A percentile compares a stretch with the other conserved stretches of the same genome.
Evolutionary conservation across 2,113 vertebrate species (phyloP).

Genomic region (Microcebus ravelobensis): DNA sequence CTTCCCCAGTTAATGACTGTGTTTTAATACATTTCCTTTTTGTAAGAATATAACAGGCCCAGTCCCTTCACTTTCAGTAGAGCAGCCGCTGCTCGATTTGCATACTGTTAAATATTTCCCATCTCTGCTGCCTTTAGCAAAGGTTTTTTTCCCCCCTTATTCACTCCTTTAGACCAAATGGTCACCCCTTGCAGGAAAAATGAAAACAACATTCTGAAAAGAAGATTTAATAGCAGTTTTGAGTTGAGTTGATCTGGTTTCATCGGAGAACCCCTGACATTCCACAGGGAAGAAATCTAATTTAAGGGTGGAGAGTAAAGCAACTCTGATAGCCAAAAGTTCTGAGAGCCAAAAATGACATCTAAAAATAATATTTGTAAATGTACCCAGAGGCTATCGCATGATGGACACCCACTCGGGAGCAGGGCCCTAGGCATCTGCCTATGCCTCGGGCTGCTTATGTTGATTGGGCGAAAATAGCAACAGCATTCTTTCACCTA

Average conservation of each 20-base stretch:
- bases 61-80: not conserved
- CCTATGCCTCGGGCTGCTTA: constrained; percentile 70
- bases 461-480: constrained; percentile 72
- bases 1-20: not conserved
- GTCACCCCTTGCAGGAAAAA: not conserved
- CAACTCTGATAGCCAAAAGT: constrained; percentile 51
- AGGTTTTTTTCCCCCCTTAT: not conserved
- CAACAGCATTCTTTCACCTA: constrained; percentile 36
- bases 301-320: constrained; percentile 51
- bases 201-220: constrained; percentile 32
- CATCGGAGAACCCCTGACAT: constrained; percentile 42
- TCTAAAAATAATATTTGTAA: constrained; percentile 78
- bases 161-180: constrained; percentile 17
- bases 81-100: constrained; percentile 14
- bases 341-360: constrained; percentile 68
- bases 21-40: constrained; percentile 41
- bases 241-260: constrained; percentile 46
- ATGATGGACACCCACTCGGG: constrained; percentile 56
- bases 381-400: constrained; percentile 69
- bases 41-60: not conserved
- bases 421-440: constrained; percentile 65
- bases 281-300: constrained; percentile 47
- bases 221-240: constrained; percentile 19
- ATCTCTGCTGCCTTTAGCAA: constrained; percentile 15
- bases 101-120: constrained; percentile 55